Evolutionary conservation across 2,797 vertebrate genomes (phyloP).

Genomic region (Cyprinella venusta): DNA sequence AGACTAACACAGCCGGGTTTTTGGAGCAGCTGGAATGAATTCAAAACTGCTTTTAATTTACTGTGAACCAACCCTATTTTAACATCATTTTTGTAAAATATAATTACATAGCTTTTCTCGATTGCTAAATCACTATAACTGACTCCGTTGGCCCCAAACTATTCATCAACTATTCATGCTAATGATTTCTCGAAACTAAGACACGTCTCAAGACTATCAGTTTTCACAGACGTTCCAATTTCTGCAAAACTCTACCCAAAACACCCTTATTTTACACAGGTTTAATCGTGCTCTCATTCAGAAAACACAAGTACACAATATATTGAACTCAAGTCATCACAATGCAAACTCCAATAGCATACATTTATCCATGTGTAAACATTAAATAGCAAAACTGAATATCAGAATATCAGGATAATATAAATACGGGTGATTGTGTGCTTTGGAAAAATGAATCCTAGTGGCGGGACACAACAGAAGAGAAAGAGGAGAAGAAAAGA

Average conservation of each 20-base stretch:
- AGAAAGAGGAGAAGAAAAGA: background rate
- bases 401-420: background rate
- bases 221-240: background rate
- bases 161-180: background rate
- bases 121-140: background rate
- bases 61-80: background rate
- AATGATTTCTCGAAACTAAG: background rate
- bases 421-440: background rate
- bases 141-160: background rate
- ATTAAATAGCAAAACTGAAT: background rate
- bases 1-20: background rate
- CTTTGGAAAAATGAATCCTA: background rate
- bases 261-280: background rate
- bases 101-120: background rate
- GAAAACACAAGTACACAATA: background rate
- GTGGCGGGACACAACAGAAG: background rate
- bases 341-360: background rate
- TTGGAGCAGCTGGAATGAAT: background rate
- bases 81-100: background rate
- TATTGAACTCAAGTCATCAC: background rate
- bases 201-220: background rate
- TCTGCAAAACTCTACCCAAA: background rate
- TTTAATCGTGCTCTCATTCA: background rate
- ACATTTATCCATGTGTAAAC: background rate
- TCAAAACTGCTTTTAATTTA: conserved; percentile 6